These are phyloP conservation scores for Agrotis puta DNA, from an alignment of 2,888 invertebrate species.

Conservation along the genomic window DNA sequence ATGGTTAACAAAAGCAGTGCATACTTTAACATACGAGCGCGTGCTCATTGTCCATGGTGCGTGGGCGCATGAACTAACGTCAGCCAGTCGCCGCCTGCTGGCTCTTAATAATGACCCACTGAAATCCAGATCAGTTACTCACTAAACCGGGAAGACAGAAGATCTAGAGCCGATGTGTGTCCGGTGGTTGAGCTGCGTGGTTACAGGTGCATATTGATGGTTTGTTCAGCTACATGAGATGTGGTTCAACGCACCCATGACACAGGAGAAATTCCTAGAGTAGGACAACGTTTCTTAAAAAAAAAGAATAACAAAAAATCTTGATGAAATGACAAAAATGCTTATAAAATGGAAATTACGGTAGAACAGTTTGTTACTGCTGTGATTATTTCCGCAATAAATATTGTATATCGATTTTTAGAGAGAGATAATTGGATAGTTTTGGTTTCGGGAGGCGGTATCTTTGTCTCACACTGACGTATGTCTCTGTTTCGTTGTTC, in stretches of 20 bases:
- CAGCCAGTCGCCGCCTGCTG: slow-evolving; percentile 43
- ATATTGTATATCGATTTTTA: not conserved
- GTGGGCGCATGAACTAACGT: slow-evolving; percentile 54
- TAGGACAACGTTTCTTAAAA: too few relatives aligned
- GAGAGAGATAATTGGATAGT: too few relatives aligned
- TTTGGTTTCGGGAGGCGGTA: too few relatives aligned
- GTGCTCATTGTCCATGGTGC: slow-evolving; percentile 49
- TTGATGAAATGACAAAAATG: not conserved
- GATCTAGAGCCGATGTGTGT: not conserved
- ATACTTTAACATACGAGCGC: slow-evolving; percentile 31
- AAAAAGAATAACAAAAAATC: too few relatives aligned
- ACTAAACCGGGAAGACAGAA: slow-evolving; percentile 11
- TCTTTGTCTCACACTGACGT: too few relatives aligned
- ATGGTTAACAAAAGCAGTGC: slow-evolving; percentile 51
- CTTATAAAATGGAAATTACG: not conserved
- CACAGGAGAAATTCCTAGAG: too few relatives aligned
- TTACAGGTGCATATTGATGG: too few relatives aligned
- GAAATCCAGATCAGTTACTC: slow-evolving; percentile 43
- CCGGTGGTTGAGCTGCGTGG: not conserved
- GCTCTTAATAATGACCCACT: slow-evolving; percentile 49
- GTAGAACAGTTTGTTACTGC: too few relatives aligned
- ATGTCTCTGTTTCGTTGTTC: too few relatives aligned
- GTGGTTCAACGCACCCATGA: not conserved
- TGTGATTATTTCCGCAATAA: not conserved
- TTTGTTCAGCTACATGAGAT: not conserved